Evolutionary conservation across 2,888 invertebrate species (phyloP), one percentile per base, ranked within the genome.

Genomic region (Parnassius smintheus): DNA sequence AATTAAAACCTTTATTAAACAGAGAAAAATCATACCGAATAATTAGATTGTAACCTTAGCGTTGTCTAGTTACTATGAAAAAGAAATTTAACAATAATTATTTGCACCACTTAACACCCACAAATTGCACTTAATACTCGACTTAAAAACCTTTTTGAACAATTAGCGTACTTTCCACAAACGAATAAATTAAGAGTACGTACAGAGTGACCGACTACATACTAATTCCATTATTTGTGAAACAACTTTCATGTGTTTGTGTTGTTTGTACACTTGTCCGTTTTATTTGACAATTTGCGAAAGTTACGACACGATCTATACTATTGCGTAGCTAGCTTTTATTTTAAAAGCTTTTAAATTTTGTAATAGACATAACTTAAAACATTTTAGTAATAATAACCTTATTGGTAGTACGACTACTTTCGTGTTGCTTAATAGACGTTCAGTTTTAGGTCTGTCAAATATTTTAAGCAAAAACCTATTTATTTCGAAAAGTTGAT

Each of bases 81-180:
- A 35, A 35, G 35, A 46, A 46, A 46, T 46, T 46, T 46, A 46
- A 46, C 2, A 46, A 46, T 13, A 41, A 53, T 52, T 52, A 53
- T 46, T 35, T 18, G 18, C 46, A 46, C 46, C 52, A 46, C 25
- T 35, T 59, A 35, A 53, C 53, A 46, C 35, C 45, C 35, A 35
- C 53, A 48, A 53, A 52, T 51, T 45, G 9, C 11, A 18, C 35
- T 35, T 48, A 41, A 53, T 8, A 48, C 13, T 50, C 18, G 45
- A 35, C 35, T 46, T 42, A 25, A 61, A 48, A 12, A 50, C 35
- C 35, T 48, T 49, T 45, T 22, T 35, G 35, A 56, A 52, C 61
- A 61, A 55, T 61, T 61, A 56, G 45, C 46, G 13, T 45, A 61
- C 61, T 61, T 61, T 61, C 61, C 45, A 45, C 25, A 22, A 50